Evolutionary conservation across 2,113 vertebrate genomes (phyloP), one percentile per base, ranked within the genome.

Genomic region (Hippocampus guttulatus): DNA sequence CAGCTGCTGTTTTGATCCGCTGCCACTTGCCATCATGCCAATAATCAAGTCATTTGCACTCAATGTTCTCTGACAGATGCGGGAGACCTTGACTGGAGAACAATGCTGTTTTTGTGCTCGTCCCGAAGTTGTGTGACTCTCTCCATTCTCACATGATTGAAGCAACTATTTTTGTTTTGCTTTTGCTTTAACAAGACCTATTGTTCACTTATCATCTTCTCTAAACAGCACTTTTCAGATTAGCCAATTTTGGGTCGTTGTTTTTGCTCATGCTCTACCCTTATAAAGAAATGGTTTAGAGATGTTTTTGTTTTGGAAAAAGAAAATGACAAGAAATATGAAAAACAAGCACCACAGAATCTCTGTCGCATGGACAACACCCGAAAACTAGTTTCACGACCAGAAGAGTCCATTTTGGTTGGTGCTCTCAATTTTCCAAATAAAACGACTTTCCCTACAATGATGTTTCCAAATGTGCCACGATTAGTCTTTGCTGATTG

Each of bases 11-110:
- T 64, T 43, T 64, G 40, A 64, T 41, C 40, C 11, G 21, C n/a
- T 43, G 40, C 62, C 62, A 64, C 21, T 43, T 64, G 62, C 62
- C 62, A 40, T 41, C 38, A n/a, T 64, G 62, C 62, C 62, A 64
- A 23, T n/a, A 43, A 43, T 64, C 40, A 23, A n/a, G 40, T 43
- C 40, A 11, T 43, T 23, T 23, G 40, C 38, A 45, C 62, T 23
- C 40, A 64, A 64, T 43, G 40, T 43, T 45, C 40, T 41, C 62
- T 11, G n/a, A 43, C 40, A 64, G 40, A 25, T 45, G n/a, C 40
- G 14, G n/a, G 40, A 43, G 61, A 43, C 62, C 9, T n/a, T 25
- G 62, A 40, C 0, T 43, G 62, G 62, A 43, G 41, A 64, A 43
- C 62, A 43, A 64, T 43, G 38, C 6, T 63, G 10, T 63, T 40